Conservation (phyloP, 2,113 vertebrate genomes). For the Sinocyclocheilus rhinocerous region DNA sequence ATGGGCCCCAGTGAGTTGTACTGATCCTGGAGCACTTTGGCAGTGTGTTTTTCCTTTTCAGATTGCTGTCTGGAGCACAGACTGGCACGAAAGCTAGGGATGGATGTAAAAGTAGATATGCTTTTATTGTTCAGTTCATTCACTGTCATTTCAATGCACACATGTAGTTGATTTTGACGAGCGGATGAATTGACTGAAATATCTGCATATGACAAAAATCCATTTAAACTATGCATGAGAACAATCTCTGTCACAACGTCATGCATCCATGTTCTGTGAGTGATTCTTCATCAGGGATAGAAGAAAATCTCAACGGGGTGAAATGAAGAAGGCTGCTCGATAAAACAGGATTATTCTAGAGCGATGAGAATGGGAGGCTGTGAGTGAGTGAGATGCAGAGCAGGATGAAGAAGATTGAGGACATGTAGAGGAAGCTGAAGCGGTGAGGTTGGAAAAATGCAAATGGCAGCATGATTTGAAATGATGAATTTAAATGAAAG, state of each 20-base stretch:
- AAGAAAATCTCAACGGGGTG: background rate
- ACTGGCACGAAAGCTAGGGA: conserved; percentile 78
- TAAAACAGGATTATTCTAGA: conserved; percentile 27
- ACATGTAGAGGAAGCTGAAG: conserved; percentile 1
- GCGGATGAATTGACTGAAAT: background rate
- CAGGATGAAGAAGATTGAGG: conserved; percentile 4
- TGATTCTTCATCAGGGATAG: conserved; percentile 11
- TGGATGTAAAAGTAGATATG: background rate
- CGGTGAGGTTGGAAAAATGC: too few species aligned
- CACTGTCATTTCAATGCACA: background rate
- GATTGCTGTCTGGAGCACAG: conserved; percentile 75
- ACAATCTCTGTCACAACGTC: background rate
- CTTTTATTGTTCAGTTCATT: background rate
- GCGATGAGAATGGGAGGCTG: background rate
- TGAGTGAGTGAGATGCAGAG: background rate
- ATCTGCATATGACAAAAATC: background rate
- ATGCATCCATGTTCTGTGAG: background rate
- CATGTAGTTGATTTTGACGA: background rate
- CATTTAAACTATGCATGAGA: background rate
- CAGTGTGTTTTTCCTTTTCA: conserved; percentile 75
- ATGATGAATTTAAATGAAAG: conserved; percentile 10
- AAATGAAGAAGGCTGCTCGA: background rate
- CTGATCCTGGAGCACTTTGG: conserved; percentile 78
- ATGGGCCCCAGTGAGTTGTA: conserved; percentile 82
- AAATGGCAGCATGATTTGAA: background rate